Conservation (phyloP, 92 coral and sea anemone species). For the Micromussa lordhowensis region DNA sequence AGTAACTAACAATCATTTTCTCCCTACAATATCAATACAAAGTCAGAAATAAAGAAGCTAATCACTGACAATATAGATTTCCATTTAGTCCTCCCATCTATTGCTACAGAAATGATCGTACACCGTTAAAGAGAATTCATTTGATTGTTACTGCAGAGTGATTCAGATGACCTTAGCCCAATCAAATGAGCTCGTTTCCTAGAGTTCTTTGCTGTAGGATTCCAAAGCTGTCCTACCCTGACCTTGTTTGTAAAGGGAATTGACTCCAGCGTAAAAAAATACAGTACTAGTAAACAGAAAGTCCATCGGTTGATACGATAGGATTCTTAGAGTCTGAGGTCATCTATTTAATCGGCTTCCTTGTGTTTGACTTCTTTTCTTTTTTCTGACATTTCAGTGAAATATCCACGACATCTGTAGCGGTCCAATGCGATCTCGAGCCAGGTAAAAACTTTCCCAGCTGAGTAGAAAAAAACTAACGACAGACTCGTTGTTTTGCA, state of each 20-base stretch:
- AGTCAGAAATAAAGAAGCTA: not conserved
- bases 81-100: not conserved
- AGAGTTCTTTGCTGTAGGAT: not conserved
- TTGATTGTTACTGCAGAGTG: too few species aligned
- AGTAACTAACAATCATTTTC: not conserved
- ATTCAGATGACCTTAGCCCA: too few species aligned
- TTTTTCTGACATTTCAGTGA: conserved; percentile 29
- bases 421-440: conserved; percentile 39
- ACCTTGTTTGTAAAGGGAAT: too few species aligned
- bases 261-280: too few species aligned
- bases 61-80: too few species aligned
- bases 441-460: conserved; percentile 19
- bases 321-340: not conserved
- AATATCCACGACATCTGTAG: conserved; percentile 37
- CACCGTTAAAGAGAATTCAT: not conserved
- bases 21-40: not conserved
- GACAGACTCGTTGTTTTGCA: not conserved
- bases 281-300: not conserved
- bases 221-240: not conserved
- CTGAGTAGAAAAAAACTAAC: not conserved
- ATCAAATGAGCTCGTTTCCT: too few species aligned
- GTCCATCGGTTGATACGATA: not conserved
- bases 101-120: not conserved
- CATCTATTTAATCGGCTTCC: not conserved
- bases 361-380: not conserved